Evolutionary conservation across 2,888 invertebrate genomes (phyloP).

Genomic region (Ferdinandea cuprea): DNA sequence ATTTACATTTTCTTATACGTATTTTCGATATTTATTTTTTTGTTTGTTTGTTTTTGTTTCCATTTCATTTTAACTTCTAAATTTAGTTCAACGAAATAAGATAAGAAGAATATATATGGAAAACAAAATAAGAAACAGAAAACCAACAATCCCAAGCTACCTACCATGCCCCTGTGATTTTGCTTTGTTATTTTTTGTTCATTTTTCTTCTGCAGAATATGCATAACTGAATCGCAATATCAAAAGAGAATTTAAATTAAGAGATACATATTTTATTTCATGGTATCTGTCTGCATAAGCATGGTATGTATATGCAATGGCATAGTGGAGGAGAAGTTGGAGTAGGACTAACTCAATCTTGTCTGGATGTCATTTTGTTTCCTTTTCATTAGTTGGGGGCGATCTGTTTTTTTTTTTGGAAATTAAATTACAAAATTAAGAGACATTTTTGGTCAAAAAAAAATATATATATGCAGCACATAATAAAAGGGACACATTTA

Average conservation of each 20-base stretch:
- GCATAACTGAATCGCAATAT: constrained; percentile 41
- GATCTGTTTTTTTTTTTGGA: not conserved
- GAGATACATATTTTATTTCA: constrained; percentile 48
- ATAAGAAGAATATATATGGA: constrained; percentile 49
- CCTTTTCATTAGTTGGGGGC: constrained; percentile 4
- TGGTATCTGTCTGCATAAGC: not conserved
- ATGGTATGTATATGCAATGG: too few relatives aligned
- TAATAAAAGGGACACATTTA: constrained; percentile 48
- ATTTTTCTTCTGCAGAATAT: constrained; percentile 22
- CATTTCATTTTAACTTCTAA: constrained; percentile 65
- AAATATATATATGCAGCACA: constrained; percentile 38
- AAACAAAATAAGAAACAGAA: constrained; percentile 23
- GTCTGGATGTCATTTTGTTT: constrained; percentile 24
- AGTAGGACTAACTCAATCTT: constrained; percentile 33
- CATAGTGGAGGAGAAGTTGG: not conserved
- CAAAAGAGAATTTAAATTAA: constrained; percentile 55
- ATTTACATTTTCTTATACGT: constrained; percentile 67
- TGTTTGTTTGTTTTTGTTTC: not conserved
- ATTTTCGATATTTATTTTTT: not conserved
- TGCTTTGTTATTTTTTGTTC: not conserved
- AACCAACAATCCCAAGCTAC: constrained; percentile 8
- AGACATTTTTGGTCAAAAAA: constrained; percentile 10
- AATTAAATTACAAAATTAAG: constrained; percentile 9
- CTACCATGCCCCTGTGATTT: constrained; percentile 9
- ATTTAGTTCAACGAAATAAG: constrained; percentile 58